Conservation (phyloP, 2,113 vertebrate genomes). For the Rattus rattus region DNA sequence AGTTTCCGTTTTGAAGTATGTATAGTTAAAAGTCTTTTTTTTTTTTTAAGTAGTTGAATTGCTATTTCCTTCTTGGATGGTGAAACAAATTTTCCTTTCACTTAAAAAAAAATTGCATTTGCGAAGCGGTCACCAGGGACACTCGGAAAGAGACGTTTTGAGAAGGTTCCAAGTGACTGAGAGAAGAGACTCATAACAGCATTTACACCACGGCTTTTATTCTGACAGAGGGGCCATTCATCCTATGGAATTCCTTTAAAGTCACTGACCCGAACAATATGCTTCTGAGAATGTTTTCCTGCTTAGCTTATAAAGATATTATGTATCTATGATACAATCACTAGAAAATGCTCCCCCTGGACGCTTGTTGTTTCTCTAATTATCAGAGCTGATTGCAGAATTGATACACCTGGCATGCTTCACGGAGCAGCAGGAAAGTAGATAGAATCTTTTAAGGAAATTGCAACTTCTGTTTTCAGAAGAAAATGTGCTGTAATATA, state of each 20-base stretch:
- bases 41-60: conserved; percentile 61
- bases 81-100: conserved; percentile 78
- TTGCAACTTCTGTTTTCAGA: conserved; percentile 43
- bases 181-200: conserved; percentile 80
- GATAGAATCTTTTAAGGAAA: conserved; percentile 76
- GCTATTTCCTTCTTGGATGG: conserved; percentile 79
- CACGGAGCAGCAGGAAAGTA: conserved; percentile 82
- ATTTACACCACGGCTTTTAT: conserved; percentile 79
- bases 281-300: conserved; percentile 86
- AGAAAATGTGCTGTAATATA: not conserved
- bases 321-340: conserved; percentile 86
- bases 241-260: conserved; percentile 83
- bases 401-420: conserved; percentile 78
- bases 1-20: conserved; percentile 56
- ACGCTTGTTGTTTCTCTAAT: conserved; percentile 84
- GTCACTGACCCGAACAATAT: conserved; percentile 82
- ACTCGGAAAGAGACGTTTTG: conserved; percentile 78
- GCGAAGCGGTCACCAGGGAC: conserved; percentile 76
- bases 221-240: conserved; percentile 80
- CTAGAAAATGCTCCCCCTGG: conserved; percentile 85
- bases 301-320: conserved; percentile 83
- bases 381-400: conserved; percentile 74
- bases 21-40: conserved; percentile 53
- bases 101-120: conserved; percentile 69
- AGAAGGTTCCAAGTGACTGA: conserved; percentile 81